Base-by-base conservation (phyloP, 2,797 vertebrate species). In the Rachycentron canadum region DNA sequence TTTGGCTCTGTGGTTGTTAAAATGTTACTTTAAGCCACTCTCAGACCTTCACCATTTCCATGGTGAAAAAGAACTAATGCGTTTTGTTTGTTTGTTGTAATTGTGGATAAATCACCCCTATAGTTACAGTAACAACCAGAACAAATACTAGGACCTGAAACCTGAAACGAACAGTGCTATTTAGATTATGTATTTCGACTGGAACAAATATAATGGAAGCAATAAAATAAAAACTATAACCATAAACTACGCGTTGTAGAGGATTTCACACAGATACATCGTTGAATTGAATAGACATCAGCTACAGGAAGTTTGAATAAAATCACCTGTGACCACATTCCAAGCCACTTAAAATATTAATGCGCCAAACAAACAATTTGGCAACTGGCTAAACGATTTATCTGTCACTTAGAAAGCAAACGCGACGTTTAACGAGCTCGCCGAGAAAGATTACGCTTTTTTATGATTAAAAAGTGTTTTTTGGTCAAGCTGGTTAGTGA, bases 281-380 rank as follows among this genome's bases (percentile, higher is more conserved):
- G 13, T 26, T 16, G 5, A 26, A 2, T 12, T 26, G 50, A 16
- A 2, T 16, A 2, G 3, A 26, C 13, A 12, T 3, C 13, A 26
- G 3, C 23, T 52, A 25, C 5, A 7, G 8, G 0, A 56, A 56
- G 25, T 32, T 55, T 30, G 3, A 47, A 38, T 34, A 26, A 16
- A 45, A 1, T 36, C 61, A 66, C 55, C 76, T 71, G 45, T 59
- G 45, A 36, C 66, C 9, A 1, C 21, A 30, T 5, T 23, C 8
- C 8, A 60, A 7, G 2, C 38, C 19, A 26, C 11, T 47, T 70
- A 43, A 47, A 75, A 62, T 25, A 56, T 55, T n/a, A 53, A 68
- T 75, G 12, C 14, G 55, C 32, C 2, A 21, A 45, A 63, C 12
- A 56, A 16, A n/a, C 7, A 32, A 32, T 32, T 23, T 57, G 13